phyloP scores from a whole-genome alignment of 2,888 invertebrate species.

The Andrena marginata region DNA sequence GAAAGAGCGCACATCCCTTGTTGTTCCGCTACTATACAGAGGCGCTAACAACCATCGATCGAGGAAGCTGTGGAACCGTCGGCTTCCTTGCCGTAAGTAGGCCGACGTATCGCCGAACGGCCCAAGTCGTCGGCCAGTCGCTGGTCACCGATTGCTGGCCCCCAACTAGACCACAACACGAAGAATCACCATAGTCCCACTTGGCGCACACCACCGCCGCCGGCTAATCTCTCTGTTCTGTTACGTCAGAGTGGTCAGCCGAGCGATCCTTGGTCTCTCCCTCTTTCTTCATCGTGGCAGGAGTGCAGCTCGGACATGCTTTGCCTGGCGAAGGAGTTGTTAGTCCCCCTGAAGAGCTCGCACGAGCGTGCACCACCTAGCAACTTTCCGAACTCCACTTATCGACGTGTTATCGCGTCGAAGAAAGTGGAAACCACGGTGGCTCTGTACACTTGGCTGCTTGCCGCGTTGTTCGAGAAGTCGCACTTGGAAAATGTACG shows the following conservation, averaged over 20 bases:
- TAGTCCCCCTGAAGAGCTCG: conserved; percentile 68
- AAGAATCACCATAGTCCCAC: conserved; percentile 41
- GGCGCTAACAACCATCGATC: not conserved
- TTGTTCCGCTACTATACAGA: not conserved
- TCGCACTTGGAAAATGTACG: not conserved
- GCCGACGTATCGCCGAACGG: conserved; percentile 25
- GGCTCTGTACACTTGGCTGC: not conserved
- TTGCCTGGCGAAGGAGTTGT: conserved; percentile 62
- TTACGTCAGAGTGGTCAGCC: conserved; percentile 83
- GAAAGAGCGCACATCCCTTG: conserved; percentile 38
- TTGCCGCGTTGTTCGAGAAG: not conserved
- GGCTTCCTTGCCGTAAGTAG: conserved; percentile 32
- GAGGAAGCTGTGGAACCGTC: not conserved
- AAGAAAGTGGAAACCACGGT: not conserved
- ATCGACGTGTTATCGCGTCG: not conserved
- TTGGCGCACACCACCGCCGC: conserved; percentile 29
- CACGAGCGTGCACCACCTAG: conserved; percentile 55
- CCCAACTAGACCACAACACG: conserved; percentile 20
- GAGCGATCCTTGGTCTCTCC: conserved; percentile 74
- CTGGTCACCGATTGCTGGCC: conserved; percentile 27
- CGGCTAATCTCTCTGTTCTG: conserved; percentile 81
- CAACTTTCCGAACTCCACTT: conserved; percentile 6
- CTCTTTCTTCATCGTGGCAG: conserved; percentile 52
- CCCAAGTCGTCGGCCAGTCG: conserved; percentile 48
- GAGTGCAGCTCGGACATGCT: conserved; percentile 52